Evolutionary conservation across 2,113 vertebrate species (phyloP).

Genomic region (Ariopsis seemanni): DNA sequence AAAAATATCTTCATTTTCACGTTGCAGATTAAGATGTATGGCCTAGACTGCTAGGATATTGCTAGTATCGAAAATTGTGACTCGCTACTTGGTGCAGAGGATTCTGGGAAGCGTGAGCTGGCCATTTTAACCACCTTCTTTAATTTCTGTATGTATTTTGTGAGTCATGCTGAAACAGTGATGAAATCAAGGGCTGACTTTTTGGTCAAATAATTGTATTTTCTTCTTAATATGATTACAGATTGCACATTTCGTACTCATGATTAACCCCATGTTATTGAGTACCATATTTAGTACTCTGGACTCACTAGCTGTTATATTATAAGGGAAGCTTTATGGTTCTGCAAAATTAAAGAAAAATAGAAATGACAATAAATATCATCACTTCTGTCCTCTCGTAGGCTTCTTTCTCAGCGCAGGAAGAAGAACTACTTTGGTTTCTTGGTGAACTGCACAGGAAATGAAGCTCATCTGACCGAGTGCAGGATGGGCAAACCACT

Average conservation of each 20-base stretch:
- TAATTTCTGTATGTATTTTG: not conserved
- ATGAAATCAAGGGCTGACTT: not conserved
- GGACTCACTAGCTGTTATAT: not conserved
- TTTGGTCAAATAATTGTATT: not conserved
- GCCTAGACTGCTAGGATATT: too few relatives aligned
- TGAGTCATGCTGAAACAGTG: not conserved
- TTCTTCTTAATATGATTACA: not conserved
- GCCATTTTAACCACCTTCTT: too few relatives aligned
- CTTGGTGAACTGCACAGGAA: constrained; percentile 87
- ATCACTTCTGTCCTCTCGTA: constrained; percentile 51
- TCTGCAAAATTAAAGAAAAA: not conserved
- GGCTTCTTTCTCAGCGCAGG: constrained; percentile 80
- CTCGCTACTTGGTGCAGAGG: too few relatives aligned
- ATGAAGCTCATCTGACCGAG: constrained; percentile 81
- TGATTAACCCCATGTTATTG: not conserved
- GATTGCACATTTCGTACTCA: not conserved
- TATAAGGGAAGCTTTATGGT: not conserved
- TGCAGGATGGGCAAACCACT: constrained; percentile 78
- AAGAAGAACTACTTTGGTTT: constrained; percentile 89
- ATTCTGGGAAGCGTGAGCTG: too few relatives aligned
- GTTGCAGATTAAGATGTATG: too few relatives aligned
- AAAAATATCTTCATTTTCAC: too few relatives aligned
- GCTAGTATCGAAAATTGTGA: too few relatives aligned
- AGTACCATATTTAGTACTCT: not conserved
- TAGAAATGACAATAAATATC: not conserved